A percentile compares a stretch with the other conserved stretches of the same genome.
Evolutionary conservation across 2,888 invertebrate genomes (phyloP).

Genomic region (Tetragonisca angustula): DNA sequence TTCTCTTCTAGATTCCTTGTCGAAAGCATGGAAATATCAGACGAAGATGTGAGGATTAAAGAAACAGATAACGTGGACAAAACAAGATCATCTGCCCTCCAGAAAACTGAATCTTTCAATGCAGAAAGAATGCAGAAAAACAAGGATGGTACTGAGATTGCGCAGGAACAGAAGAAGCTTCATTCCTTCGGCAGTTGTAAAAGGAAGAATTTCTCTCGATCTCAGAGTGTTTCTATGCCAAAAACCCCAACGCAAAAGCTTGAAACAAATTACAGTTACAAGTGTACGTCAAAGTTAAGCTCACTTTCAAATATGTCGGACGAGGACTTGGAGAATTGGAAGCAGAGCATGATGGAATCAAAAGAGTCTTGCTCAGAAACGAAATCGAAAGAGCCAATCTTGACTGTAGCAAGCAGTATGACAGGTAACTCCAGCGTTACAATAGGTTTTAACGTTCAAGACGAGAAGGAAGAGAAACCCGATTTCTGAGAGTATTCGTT

Average conservation of each 20-base stretch:
- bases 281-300: constrained; percentile 66
- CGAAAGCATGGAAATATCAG: constrained; percentile 81
- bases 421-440: constrained; percentile 75
- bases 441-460: constrained; percentile 77
- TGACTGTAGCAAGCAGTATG: constrained; percentile 79
- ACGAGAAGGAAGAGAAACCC: constrained; percentile 66
- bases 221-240: constrained; percentile 76
- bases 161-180: constrained; percentile 42
- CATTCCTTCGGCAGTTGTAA: constrained; percentile 39
- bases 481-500: not conserved
- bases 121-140: constrained; percentile 46
- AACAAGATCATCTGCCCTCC: constrained; percentile 27
- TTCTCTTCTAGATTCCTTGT: constrained; percentile 77
- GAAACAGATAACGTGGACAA: constrained; percentile 70
- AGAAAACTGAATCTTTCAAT: constrained; percentile 54
- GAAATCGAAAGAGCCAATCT: constrained; percentile 70
- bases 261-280: constrained; percentile 59
- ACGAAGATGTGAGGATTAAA: constrained; percentile 81
- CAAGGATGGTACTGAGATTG: constrained; percentile 32
- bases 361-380: constrained; percentile 31
- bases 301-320: constrained; percentile 75
- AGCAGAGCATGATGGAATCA: constrained; percentile 48
- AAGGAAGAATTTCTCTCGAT: constrained; percentile 71
- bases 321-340: constrained; percentile 74
- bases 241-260: constrained; percentile 52